Evolutionary conservation across 2,888 invertebrate species (phyloP), one percentile per base, ranked within the genome.

Genomic region (Mylabris sibirica): DNA sequence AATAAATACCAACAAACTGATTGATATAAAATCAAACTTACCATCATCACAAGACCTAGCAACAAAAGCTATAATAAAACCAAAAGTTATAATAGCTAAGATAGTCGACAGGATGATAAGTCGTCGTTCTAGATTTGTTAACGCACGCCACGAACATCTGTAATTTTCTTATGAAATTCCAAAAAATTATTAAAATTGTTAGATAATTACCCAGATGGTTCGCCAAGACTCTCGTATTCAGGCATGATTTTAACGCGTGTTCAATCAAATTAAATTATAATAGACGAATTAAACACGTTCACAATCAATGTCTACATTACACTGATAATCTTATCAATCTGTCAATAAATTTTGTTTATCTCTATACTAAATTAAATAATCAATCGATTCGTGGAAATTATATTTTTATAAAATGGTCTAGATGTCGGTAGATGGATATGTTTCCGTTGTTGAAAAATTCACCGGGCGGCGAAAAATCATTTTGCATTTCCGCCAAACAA

Each of bases 201-300:
- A 2, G 12, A 38, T 38, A 14, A 38, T 44, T 22, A 66, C 69
- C 65, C 60, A 5, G 53, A 8, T 1, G 8, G 14, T 17, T 17
- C 24, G 22, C 49, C 65, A 5, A 69, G 35, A 26, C 66, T 62
- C 60, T 69, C 63, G 38, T 69, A 69, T 30, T 66, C 69, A 8
- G 69, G 69, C 69, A 69, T 69, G 49, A 63, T 69, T 59, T 44
- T 12, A 4, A 30, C 26, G 34, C 30, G 11, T 9, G 14, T 26
- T 61, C 24, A 24, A 38, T 11, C 8, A 34, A 62, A 62, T 24
- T 20, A 20, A 38, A 4, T 26, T 11, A 11, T 35, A 26, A 2
- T 61, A 30, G 1, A 53, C n/a, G 17, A 41, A 22, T 41, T 41
- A 8, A 30, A 30, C 30, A 30, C n/a, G n/a, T 38, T 63, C 49